Evolutionary conservation across 2,888 invertebrate species (phyloP).

Genomic region (Cosmorhoe ocellata): DNA sequence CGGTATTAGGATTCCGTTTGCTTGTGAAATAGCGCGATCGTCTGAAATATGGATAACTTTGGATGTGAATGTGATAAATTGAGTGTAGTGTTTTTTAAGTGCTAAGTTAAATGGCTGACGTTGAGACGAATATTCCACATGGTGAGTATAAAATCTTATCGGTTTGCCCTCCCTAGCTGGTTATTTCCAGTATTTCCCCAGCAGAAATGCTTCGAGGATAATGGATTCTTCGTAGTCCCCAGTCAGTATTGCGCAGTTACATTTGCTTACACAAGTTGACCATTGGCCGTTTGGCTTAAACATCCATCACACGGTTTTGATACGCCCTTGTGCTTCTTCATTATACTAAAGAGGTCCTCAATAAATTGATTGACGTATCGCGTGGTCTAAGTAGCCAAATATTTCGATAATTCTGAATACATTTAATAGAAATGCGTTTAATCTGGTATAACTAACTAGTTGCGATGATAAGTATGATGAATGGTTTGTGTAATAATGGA

Average conservation of each 20-base stretch:
- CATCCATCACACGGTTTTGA: slow-evolving; percentile 54
- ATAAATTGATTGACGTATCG: slow-evolving; percentile 32
- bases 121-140: slow-evolving; percentile 44
- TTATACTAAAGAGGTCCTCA: slow-evolving; percentile 37
- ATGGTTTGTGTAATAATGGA: too few species aligned
- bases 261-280: slow-evolving; percentile 41
- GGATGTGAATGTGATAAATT: slow-evolving; percentile 33
- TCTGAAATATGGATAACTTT: slow-evolving; percentile 39
- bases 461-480: too few species aligned
- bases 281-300: slow-evolving; percentile 54
- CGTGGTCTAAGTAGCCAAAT: slow-evolving; percentile 12
- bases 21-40: slow-evolving; percentile 10
- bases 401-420: neutral
- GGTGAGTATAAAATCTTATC: slow-evolving; percentile 54
- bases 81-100: slow-evolving; percentile 39
- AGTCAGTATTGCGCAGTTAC: slow-evolving; percentile 69
- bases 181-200: slow-evolving; percentile 28
- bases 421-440: neutral
- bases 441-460: neutral
- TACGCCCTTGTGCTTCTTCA: slow-evolving; percentile 53
- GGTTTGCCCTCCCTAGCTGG: slow-evolving; percentile 32
- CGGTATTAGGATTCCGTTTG: slow-evolving; percentile 30
- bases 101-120: slow-evolving; percentile 51
- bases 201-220: slow-evolving; percentile 64
- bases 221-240: slow-evolving; percentile 64